Evolutionary conservation across 1,140 invertebrate species (phyloP).

Genomic region (Holotrichia oblita): DNA sequence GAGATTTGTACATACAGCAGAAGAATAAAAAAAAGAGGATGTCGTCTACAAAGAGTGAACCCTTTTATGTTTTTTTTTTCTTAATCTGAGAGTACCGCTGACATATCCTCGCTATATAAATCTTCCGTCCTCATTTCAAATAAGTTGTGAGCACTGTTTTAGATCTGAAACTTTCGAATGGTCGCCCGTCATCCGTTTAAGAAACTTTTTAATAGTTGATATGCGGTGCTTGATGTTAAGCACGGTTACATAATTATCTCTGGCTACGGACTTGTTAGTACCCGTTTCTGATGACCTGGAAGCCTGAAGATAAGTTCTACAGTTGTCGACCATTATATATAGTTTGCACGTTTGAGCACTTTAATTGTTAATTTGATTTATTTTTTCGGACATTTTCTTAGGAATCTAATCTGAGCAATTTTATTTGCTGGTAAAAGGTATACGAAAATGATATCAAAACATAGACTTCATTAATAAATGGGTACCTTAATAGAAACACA

Average conservation of each 20-base stretch:
- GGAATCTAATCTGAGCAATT: too few relatives aligned
- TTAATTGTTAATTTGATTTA: too few relatives aligned
- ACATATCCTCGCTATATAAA: background rate
- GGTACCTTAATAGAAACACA: background rate
- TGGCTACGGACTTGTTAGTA: background rate
- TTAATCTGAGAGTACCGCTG: background rate
- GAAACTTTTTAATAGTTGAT: constrained; percentile 29
- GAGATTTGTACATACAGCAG: too few relatives aligned
- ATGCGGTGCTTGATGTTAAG: background rate
- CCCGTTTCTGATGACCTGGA: background rate
- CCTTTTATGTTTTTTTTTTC: background rate
- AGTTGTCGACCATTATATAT: background rate
- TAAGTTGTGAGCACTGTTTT: constrained; percentile 7
- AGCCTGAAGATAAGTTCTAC: background rate
- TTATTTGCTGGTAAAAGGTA: too few relatives aligned
- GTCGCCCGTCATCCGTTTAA: background rate
- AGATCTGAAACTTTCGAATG: constrained; percentile 3
- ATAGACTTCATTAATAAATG: background rate
- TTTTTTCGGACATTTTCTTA: too few relatives aligned
- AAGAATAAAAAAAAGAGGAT: background rate
- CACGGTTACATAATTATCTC: background rate
- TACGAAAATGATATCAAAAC: background rate
- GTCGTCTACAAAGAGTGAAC: background rate
- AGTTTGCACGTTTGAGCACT: too few relatives aligned
- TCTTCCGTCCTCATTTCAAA: constrained; percentile 8